Conservation (phyloP, 2,888 invertebrate species). For the Euproctis similis region DNA sequence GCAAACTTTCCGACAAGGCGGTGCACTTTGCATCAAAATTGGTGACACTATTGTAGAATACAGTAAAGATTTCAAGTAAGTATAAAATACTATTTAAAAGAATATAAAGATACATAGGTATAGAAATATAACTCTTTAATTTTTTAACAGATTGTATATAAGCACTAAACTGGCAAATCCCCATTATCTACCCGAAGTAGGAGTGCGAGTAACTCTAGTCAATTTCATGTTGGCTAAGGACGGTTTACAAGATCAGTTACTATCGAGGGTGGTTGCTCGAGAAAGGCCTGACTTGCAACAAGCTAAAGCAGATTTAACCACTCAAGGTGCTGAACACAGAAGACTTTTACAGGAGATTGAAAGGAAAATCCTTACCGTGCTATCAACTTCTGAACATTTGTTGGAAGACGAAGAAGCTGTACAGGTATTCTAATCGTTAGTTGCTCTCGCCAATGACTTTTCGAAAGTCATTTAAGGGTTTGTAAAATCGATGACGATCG, state of each 20-base stretch:
- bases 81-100: slow-evolving; percentile 1
- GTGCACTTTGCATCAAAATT: slow-evolving; percentile 89
- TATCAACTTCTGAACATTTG: slow-evolving; percentile 67
- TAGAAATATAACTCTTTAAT: background rate
- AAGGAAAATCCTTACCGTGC: slow-evolving; percentile 85
- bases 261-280: slow-evolving; percentile 92
- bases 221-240: slow-evolving; percentile 95
- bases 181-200: slow-evolving; percentile 94
- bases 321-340: slow-evolving; percentile 91
- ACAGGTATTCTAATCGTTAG: slow-evolving; percentile 45
- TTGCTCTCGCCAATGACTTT: too few species aligned
- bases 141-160: slow-evolving; percentile 83
- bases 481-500: too few species aligned
- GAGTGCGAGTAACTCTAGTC: slow-evolving; percentile 91
- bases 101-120: too few species aligned
- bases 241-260: slow-evolving; percentile 91
- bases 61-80: slow-evolving; percentile 85
- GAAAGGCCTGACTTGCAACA: slow-evolving; percentile 94
- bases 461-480: too few species aligned
- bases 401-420: slow-evolving; percentile 95
- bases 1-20: slow-evolving; percentile 93
- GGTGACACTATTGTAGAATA: slow-evolving; percentile 95
- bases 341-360: slow-evolving; percentile 91
- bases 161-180: slow-evolving; percentile 95
- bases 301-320: slow-evolving; percentile 90